These are phyloP conservation scores for Listronotus bonariensis DNA, from an alignment of 1,140 invertebrate genomes.

Conservation along the genomic window DNA sequence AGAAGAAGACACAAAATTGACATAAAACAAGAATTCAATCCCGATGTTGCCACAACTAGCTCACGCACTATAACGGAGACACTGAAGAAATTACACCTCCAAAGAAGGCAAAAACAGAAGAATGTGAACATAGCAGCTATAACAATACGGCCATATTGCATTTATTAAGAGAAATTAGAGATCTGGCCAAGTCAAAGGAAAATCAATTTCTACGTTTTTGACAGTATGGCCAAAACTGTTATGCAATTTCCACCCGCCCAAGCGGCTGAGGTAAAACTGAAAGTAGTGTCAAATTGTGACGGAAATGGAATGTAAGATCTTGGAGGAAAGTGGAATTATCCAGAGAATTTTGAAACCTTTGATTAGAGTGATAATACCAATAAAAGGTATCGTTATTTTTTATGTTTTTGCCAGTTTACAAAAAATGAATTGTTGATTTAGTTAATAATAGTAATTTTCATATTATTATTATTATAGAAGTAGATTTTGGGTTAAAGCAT, in stretches of 20 bases:
- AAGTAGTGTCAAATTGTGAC: slow-evolving; percentile 39
- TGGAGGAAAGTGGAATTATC: slow-evolving; percentile 27
- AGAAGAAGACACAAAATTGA: slow-evolving; percentile 28
- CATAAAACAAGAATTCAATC: slow-evolving; percentile 28
- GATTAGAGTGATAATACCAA: background rate
- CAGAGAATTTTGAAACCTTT: slow-evolving; percentile 16
- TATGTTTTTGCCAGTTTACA: too few species aligned
- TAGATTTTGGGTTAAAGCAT: too few species aligned
- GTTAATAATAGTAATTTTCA: too few species aligned
- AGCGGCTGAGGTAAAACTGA: slow-evolving; percentile 33
- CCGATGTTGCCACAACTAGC: slow-evolving; percentile 9
- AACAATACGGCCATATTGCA: slow-evolving; percentile 25
- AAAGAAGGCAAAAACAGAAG: slow-evolving; percentile 17
- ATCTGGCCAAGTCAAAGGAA: slow-evolving; percentile 14
- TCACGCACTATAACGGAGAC: background rate
- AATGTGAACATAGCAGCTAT: slow-evolving; percentile 13
- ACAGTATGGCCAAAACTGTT: slow-evolving; percentile 40
- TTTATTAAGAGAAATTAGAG: slow-evolving; percentile 25
- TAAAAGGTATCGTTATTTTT: too few species aligned
- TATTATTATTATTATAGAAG: too few species aligned
- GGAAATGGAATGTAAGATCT: slow-evolving; percentile 34
- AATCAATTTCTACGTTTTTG: slow-evolving; percentile 37
- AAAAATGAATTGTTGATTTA: too few species aligned
- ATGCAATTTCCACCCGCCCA: slow-evolving; percentile 33
- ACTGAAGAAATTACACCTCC: background rate